Conservation (phyloP, 53 echinoderm and acorn worm genomes). For the Echinarachnius parma region DNA sequence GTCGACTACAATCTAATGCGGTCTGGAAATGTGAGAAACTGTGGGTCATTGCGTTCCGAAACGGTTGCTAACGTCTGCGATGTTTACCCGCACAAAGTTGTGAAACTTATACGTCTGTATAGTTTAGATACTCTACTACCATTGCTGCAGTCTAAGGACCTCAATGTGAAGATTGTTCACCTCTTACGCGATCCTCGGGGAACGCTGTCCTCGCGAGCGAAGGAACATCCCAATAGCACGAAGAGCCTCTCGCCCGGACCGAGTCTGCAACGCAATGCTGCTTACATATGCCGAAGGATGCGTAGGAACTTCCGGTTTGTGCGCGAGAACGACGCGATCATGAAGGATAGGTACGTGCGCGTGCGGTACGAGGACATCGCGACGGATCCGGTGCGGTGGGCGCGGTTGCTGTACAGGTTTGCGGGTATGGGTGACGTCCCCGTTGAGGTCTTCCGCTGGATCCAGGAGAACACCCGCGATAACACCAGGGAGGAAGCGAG, state of each 20-base stretch:
- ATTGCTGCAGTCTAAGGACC: constrained; percentile 47
- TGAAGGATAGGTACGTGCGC: constrained; percentile 63
- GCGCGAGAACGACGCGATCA: constrained; percentile 48
- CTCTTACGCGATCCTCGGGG: constrained; percentile 91
- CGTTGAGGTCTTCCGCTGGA: constrained; percentile 63
- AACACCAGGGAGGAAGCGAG: neutral
- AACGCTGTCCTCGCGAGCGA: constrained; percentile 58
- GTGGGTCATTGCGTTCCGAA: constrained; percentile 35
- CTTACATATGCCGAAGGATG: constrained; percentile 77
- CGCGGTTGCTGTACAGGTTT: constrained; percentile 68
- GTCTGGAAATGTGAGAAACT: constrained; percentile 11
- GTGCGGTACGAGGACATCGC: constrained; percentile 98
- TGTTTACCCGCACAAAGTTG: constrained; percentile 55
- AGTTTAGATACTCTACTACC: constrained; percentile 55
- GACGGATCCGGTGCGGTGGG: constrained; percentile 54
- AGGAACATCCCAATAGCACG: constrained; percentile 21
- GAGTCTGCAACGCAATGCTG: constrained; percentile 51
- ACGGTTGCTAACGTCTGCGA: constrained; percentile 52
- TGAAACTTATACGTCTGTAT: constrained; percentile 77
- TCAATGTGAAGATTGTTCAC: constrained; percentile 90
- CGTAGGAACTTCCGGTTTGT: constrained; percentile 60
- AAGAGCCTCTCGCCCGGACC: constrained; percentile 44
- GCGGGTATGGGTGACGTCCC: constrained; percentile 79
- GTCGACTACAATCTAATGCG: constrained; percentile 23
- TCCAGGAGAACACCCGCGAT: constrained; percentile 57